Evolutionary conservation across 2,888 invertebrate genomes (phyloP).

Genomic region (Ennomos fuscantarius): DNA sequence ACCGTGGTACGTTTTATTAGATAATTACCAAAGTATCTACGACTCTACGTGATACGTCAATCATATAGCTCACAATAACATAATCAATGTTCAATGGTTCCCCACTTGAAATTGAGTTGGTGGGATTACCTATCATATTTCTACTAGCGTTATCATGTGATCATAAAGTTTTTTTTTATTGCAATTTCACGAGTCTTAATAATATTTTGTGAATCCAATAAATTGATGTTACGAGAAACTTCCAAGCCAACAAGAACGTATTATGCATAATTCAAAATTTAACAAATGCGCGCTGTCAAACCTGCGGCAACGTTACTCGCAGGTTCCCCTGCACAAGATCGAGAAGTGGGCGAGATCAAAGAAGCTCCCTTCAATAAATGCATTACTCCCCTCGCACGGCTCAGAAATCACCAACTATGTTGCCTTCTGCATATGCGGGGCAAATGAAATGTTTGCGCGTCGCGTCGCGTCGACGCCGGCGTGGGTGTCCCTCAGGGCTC

Average conservation of each 20-base stretch:
- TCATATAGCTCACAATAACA: too few species aligned
- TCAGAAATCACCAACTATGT: conserved; percentile 54
- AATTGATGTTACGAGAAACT: too few species aligned
- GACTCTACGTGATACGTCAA: too few species aligned
- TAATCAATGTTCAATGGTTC: too few species aligned
- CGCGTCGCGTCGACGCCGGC: background rate
- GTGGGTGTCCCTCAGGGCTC: conserved; percentile 57
- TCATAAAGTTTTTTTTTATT: too few species aligned
- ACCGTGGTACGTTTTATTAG: too few species aligned
- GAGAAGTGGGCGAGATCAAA: conserved; percentile 51
- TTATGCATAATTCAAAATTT: conserved; percentile 22
- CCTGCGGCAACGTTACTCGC: conserved; percentile 34
- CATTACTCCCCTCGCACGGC: conserved; percentile 52
- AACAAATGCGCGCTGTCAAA: conserved; percentile 36
- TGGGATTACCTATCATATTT: too few species aligned
- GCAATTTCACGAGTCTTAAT: too few species aligned
- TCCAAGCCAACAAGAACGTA: background rate
- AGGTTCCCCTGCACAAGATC: conserved; percentile 33
- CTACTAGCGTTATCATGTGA: too few species aligned
- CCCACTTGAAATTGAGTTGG: too few species aligned
- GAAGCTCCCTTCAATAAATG: conserved; percentile 53
- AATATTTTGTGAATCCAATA: too few species aligned
- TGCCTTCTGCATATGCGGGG: conserved; percentile 50
- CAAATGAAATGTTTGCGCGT: conserved; percentile 65
- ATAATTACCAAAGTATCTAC: too few species aligned